Evolutionary conservation across 2,797 vertebrate genomes (phyloP).

Genomic region (Champsocephalus gunnari): DNA sequence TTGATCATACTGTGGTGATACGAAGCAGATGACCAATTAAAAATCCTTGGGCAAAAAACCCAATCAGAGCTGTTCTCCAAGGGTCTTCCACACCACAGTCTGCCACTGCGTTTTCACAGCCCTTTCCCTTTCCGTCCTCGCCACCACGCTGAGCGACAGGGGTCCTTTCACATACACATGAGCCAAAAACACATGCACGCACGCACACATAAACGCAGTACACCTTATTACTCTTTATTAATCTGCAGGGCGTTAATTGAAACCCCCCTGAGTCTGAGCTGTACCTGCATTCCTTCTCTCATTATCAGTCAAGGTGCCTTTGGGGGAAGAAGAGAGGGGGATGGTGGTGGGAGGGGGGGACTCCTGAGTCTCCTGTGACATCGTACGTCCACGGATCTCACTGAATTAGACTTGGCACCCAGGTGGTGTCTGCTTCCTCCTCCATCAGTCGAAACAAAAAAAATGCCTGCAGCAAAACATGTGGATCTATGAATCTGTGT

Average conservation of each 20-base stretch:
- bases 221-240: slow-evolving; percentile 88
- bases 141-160: slow-evolving; percentile 74
- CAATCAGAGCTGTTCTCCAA: slow-evolving; percentile 60
- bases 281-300: slow-evolving; percentile 85
- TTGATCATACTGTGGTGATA: slow-evolving; percentile 50
- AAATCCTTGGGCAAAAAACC: slow-evolving; percentile 55
- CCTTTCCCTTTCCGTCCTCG: slow-evolving; percentile 50
- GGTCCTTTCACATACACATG: slow-evolving; percentile 46
- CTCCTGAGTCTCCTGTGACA: slow-evolving; percentile 59
- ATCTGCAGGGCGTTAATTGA: slow-evolving; percentile 90
- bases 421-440: slow-evolving; percentile 32
- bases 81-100: slow-evolving; percentile 48
- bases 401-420: slow-evolving; percentile 59
- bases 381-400: slow-evolving; percentile 56
- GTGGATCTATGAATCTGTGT: slow-evolving; percentile 13
- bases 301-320: slow-evolving; percentile 91
- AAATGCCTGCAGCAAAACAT: slow-evolving; percentile 33
- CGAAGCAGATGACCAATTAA: slow-evolving; percentile 74
- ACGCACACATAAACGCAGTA: slow-evolving; percentile 54
- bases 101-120: slow-evolving; percentile 55
- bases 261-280: slow-evolving; percentile 81
- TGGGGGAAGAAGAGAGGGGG: slow-evolving; percentile 69
- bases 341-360: slow-evolving; percentile 50
- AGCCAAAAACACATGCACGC: slow-evolving; percentile 30
- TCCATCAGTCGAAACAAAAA: slow-evolving; percentile 13